phyloP scores from a whole-genome alignment of 2,888 invertebrate species.

The Malthinus flaveolus region DNA sequence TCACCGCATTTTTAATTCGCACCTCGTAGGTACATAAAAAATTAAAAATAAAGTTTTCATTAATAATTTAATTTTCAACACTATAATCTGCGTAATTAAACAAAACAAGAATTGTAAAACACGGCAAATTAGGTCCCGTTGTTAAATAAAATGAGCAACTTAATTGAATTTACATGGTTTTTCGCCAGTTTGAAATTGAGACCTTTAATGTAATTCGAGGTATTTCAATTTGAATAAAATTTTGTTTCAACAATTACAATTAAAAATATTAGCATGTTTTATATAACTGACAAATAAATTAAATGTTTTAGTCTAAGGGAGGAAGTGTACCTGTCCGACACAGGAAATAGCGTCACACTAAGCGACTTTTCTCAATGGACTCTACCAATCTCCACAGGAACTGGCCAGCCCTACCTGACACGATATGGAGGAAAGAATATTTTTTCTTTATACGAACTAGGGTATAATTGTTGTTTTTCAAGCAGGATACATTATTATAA shows the following conservation, averaged over 20 bases:
- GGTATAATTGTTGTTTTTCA: slow-evolving; percentile 30
- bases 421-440: slow-evolving; percentile 45
- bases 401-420: slow-evolving; percentile 42
- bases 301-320: slow-evolving; percentile 28
- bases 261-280: slow-evolving; percentile 5
- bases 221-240: neutral
- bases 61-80: too few relatives aligned
- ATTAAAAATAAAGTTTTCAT: too few relatives aligned
- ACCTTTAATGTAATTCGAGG: neutral
- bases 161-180: neutral
- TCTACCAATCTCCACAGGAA: slow-evolving; percentile 51
- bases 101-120: too few relatives aligned
- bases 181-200: neutral
- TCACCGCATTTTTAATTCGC: too few relatives aligned
- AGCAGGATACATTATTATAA: slow-evolving; percentile 2
- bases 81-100: too few relatives aligned
- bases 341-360: slow-evolving; percentile 51
- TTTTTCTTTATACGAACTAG: slow-evolving; percentile 38
- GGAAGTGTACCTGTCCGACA: slow-evolving; percentile 45
- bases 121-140: too few relatives aligned
- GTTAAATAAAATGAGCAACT: neutral
- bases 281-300: slow-evolving; percentile 25
- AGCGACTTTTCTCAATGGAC: slow-evolving; percentile 50
- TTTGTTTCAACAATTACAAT: neutral
- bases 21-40: too few relatives aligned